Base-by-base conservation (phyloP, 2,113 vertebrate genomes). In the Lates calcarifer region DNA sequence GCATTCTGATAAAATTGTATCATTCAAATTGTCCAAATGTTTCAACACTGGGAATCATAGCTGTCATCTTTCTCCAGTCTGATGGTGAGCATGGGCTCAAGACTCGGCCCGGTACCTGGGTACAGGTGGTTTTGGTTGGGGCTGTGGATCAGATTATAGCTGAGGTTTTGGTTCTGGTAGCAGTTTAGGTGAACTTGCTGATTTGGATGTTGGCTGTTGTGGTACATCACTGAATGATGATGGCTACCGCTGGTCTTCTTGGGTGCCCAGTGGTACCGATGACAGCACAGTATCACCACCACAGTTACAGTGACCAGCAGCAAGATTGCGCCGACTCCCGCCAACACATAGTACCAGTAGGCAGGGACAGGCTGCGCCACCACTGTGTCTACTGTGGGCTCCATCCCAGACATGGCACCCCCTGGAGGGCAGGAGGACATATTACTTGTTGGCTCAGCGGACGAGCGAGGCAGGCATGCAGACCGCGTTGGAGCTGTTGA, bases 281-380 rank as follows among this genome's bases (percentile, higher is more conserved):
- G 97, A 94, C 97, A 97, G 96, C 98, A 98, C 90, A 99, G 96
- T 90, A 96, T 96, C 95, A 97, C 95, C 93, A 95, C 96, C 96
- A 98, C 96, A 12, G 92, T 95, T 91, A 97, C 93, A 91, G 95
- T 96, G 92, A 96, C 95, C 96, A 99, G 95, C 92, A 99, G 97
- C 95, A 99, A 93, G 95, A 98, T 94, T 88, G 97, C 97, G 68
- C 97, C 98, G 87, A 96, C 97, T 93, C 97, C 97, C 83, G 97
- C 97, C 96, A 99, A 96, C 93, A 98, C 95, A 97, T 98, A 99
- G 98, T 98, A 98, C 98, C 98, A 99, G 96, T 96, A 98, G 96
- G 96, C 95, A 90, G 97, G 97, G 93, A 99, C 94, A 83, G 97
- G 96, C 95, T 97, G 97, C 95, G 96, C 95, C 94, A 96, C 96